A percentile compares a stretch with the other conserved stretches of the same genome.
Evolutionary conservation across 1,140 invertebrate genomes (phyloP).

Genomic region (Drosophila tsacasi): DNA sequence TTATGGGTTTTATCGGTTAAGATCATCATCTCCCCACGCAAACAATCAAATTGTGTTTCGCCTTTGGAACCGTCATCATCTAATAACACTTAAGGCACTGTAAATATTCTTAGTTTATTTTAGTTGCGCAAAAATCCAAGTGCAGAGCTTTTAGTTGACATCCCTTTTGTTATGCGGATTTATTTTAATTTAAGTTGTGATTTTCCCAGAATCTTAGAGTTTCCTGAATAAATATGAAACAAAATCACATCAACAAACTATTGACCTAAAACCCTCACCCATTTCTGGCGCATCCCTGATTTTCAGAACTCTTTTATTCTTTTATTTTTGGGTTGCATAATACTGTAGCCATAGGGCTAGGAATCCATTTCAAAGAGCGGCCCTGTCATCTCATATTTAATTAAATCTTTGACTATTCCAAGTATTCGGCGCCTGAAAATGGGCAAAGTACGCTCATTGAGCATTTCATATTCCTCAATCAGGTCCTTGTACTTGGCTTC

Average conservation of each 20-base stretch:
- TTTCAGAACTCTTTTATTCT: background rate
- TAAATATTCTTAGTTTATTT: slow-evolving; percentile 39
- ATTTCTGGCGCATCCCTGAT: background rate
- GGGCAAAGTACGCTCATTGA: slow-evolving; percentile 62
- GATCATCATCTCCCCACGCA: slow-evolving; percentile 10
- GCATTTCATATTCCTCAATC: slow-evolving; percentile 55
- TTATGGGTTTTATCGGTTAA: background rate
- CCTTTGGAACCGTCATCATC: slow-evolving; percentile 18
- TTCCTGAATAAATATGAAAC: slow-evolving; percentile 46
- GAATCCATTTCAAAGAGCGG: slow-evolving; percentile 20
- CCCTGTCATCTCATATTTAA: slow-evolving; percentile 55
- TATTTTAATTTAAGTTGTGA: slow-evolving; percentile 31
- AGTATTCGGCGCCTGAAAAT: slow-evolving; percentile 64
- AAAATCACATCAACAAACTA: slow-evolving; percentile 10
- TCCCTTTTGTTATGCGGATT: slow-evolving; percentile 27
- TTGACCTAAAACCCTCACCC: too few species aligned
- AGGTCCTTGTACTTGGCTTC: slow-evolving; percentile 51
- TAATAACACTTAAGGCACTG: slow-evolving; percentile 19
- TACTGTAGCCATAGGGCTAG: slow-evolving; percentile 15
- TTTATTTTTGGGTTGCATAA: slow-evolving; percentile 16
- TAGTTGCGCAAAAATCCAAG: slow-evolving; percentile 24
- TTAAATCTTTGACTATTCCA: slow-evolving; percentile 52
- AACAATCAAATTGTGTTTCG: slow-evolving; percentile 46
- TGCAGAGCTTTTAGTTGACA: slow-evolving; percentile 18
- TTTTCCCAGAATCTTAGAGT: slow-evolving; percentile 38